Evolutionary conservation across 2,113 vertebrate species (phyloP).

Genomic region (Petrocephalus zakoni): DNA sequence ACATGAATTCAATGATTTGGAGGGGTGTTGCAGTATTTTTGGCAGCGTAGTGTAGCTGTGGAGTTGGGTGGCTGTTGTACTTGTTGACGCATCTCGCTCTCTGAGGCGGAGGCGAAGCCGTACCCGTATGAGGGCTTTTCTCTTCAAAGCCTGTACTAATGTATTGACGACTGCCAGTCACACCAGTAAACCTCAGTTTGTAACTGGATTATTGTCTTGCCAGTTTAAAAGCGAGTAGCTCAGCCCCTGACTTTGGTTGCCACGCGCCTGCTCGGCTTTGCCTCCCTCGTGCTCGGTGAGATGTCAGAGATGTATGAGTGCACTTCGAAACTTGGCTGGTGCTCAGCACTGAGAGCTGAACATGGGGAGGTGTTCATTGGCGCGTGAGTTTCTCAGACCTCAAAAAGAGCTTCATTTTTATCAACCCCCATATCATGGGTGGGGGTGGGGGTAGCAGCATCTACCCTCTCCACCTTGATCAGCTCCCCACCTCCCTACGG

Average conservation of each 20-base stretch:
- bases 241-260: neutral
- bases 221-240: neutral
- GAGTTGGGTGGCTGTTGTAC: neutral
- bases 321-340: neutral
- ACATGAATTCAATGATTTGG: too few species aligned
- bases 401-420: neutral
- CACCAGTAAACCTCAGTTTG: neutral
- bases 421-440: neutral
- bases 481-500: too few species aligned
- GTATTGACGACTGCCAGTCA: neutral
- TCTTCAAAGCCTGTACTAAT: neutral
- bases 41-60: neutral
- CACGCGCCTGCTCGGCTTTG: neutral
- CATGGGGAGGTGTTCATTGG: neutral
- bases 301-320: neutral
- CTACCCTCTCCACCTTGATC: neutral
- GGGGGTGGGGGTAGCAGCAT: neutral
- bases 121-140: neutral
- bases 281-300: neutral
- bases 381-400: neutral
- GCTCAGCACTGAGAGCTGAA: neutral
- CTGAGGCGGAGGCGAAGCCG: neutral
- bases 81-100: neutral
- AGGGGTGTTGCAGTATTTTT: too few species aligned
- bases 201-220: conserved; percentile 2